Evolutionary conservation across 2,888 invertebrate species (phyloP), one percentile per base, ranked within the genome.

Genomic region (Apoderus coryli): DNA sequence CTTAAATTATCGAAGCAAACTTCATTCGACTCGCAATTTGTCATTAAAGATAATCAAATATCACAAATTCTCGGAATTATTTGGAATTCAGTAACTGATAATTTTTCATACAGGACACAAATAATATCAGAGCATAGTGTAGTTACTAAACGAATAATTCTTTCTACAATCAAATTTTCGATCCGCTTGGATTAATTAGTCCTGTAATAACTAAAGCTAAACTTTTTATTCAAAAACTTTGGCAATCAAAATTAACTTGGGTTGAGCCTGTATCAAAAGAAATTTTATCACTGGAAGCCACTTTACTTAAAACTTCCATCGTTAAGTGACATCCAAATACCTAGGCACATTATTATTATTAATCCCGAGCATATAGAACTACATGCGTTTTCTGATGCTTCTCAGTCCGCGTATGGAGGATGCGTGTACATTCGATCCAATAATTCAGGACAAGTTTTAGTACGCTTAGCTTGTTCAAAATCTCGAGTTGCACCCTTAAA

Each of bases 191-290:
- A 10, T 22, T 45, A 3, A n/a, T 46, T 12, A 35, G 35, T 4
- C 46, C 47, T 5, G 35, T 40, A 9, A 38, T 43, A 25, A 32
- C 44, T 12, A 24, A 23, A 5, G 42, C 40, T n/a, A 48, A 48
- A 40, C 31, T 41, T 25, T 14, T 32, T 29, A 10, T 32, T 7
- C 32, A 32, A 16, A 15, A 5, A 10, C 19, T 44, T 5, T 47
- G 45, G 46, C 25, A 29, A 13, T 9, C 22, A 12, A 31, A 33
- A n/a, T 10, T 42, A 19, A 32, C 33, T 16, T 47, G 44, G 46
- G 43, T 47, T 29, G 43, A 44, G 6, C 14, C 24, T n/a, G 3
- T 39, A 6, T 35, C 37, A 5, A 11, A 10, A 22, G 16, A 32
- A n/a, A 6, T 37, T n/a, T n/a, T n/a, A n/a, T n/a, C n/a, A n/a